Evolutionary conservation across 1,140 invertebrate genomes (phyloP), one percentile per base, ranked within the genome.

Genomic region (Pissodes strobi): DNA sequence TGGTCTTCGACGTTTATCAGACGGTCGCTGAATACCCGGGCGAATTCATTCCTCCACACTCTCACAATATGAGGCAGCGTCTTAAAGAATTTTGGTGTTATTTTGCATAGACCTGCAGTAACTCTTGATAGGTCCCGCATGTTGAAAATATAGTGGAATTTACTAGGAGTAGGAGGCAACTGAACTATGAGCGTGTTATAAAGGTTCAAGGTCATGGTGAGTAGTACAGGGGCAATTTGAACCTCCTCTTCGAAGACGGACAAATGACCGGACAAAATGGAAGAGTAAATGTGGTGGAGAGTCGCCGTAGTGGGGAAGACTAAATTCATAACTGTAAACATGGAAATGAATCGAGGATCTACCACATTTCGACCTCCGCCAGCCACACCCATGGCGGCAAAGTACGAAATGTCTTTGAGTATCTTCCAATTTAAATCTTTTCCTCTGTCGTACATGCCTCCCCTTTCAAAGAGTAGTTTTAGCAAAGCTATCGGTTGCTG

Each of bases 121-220:
- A 95, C 87, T 46, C 91, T 84, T 1, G 92, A 94, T 45, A 97
- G 79, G 82, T 97, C 94, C 64, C 93, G 85, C 78, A 96, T 84
- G 77, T 95, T 96, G 79, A 95, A 97, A 61, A 95, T 92, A 78
- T 96, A 96, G 78, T 96, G 93, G 80, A 96, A 96, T 77, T 93
- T 95, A 2, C 88, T 89, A 2, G 94, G 94, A 0, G 92, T 95
- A 13, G 93, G 92, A n/a, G 92, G 90, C 49, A 96, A 76, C 67
- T 93, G 87, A 13, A 82, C 80, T 49, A 90, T 86, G 25, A 92
- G 83, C 52, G 85, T 81, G 85, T 92, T 88, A 73, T 94, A 96
- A n/a, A 95, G 78, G 30, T 89, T 83, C 52, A 95, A 79, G 0
- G 90, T 94, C 79, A 93, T 89, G 34, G 86, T 81, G 1, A 94